These are phyloP conservation scores for Pyrrhia umbra DNA, from an alignment of 2,888 invertebrate species.

Conservation along the genomic window DNA sequence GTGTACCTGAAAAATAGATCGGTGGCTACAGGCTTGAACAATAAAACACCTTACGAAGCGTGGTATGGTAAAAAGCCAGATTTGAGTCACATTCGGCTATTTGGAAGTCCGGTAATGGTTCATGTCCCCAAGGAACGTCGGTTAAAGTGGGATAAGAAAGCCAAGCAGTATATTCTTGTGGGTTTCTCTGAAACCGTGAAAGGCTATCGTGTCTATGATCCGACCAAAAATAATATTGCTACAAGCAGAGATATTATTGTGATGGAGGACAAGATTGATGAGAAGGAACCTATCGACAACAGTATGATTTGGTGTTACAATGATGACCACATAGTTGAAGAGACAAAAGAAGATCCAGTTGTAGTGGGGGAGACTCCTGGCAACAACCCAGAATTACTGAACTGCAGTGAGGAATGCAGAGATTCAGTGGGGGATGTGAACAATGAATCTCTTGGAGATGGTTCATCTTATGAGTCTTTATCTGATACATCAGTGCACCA, in stretches of 20 bases:
- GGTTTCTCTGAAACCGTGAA: constrained; percentile 1
- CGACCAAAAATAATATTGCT: not conserved
- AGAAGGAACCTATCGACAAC: too few relatives aligned
- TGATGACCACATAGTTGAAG: too few relatives aligned
- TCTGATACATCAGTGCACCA: too few relatives aligned
- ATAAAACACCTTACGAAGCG: not conserved
- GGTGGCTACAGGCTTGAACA: not conserved
- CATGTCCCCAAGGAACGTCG: not conserved
- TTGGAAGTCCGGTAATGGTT: not conserved
- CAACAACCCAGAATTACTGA: too few relatives aligned
- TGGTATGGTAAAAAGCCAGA: not conserved
- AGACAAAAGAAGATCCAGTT: too few relatives aligned
- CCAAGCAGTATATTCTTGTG: not conserved
- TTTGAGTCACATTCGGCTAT: not conserved
- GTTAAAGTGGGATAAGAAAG: not conserved
- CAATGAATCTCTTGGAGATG: not conserved
- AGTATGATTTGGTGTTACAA: too few relatives aligned
- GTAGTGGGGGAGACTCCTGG: too few relatives aligned
- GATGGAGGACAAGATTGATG: not conserved
- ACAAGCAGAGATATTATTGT: constrained; percentile 1
- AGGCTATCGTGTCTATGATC: constrained; percentile 2
- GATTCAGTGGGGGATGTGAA: not conserved
- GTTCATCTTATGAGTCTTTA: not conserved
- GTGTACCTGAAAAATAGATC: not conserved
- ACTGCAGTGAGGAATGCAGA: not conserved